Evolutionary conservation across 2,113 vertebrate genomes (phyloP).

Genomic region (Aegotheles bennettii): DNA sequence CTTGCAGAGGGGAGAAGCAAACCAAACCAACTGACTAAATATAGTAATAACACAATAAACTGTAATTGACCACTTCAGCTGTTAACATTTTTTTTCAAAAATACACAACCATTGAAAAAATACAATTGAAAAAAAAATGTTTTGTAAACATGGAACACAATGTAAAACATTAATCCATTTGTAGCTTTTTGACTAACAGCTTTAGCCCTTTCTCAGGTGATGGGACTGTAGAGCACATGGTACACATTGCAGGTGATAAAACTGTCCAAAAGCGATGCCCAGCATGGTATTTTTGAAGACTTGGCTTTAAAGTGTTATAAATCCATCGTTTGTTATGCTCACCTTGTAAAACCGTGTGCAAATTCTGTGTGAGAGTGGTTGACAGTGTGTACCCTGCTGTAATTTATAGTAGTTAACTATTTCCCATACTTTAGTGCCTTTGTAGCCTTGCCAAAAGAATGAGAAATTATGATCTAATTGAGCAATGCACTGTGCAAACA

Average conservation of each 20-base stretch:
- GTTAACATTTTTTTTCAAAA: neutral
- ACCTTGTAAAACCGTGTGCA: neutral
- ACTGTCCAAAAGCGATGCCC: neutral
- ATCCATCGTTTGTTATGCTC: neutral
- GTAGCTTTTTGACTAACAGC: neutral
- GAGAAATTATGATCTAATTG: neutral
- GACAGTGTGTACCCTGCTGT: neutral
- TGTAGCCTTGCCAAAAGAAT: neutral
- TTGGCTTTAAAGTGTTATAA: neutral
- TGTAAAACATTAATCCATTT: neutral
- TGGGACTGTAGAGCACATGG: neutral
- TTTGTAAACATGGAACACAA: neutral
- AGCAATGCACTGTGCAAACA: neutral
- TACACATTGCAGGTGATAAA: neutral
- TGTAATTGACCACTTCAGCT: neutral
- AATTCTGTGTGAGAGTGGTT: neutral
- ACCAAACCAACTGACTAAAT: neutral
- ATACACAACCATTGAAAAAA: neutral
- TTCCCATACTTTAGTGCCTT: neutral
- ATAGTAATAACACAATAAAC: neutral
- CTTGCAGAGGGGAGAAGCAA: neutral
- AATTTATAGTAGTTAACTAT: neutral
- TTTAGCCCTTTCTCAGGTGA: neutral
- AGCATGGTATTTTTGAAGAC: neutral
- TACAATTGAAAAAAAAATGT: neutral